These are phyloP conservation scores for Danio rerio DNA, from an alignment of 2,113 vertebrate species.

Conservation along the genomic window DNA sequence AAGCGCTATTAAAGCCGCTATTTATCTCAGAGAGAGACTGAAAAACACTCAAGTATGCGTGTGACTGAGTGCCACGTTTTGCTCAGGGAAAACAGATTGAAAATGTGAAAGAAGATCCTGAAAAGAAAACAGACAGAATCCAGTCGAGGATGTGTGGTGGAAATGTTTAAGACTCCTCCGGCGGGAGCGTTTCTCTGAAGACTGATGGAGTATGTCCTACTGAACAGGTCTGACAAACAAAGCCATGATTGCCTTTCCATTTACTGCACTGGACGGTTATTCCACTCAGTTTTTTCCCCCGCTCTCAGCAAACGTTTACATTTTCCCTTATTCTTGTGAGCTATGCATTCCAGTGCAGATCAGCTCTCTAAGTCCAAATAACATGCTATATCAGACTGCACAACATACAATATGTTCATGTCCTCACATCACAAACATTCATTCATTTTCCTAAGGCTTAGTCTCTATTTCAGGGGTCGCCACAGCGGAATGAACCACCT, in stretches of 20 bases:
- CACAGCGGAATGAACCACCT: too few relatives aligned
- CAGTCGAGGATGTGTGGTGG: constrained; percentile 44
- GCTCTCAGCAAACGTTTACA: constrained; percentile 30
- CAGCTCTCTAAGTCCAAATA: not conserved
- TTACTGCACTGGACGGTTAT: not conserved
- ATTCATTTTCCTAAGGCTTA: too few relatives aligned
- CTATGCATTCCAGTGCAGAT: constrained; percentile 16
- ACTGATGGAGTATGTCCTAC: constrained; percentile 44
- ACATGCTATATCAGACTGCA: not conserved
- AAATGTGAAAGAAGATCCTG: constrained; percentile 5
- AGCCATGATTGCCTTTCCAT: constrained; percentile 40
- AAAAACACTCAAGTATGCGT: not conserved
- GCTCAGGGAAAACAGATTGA: constrained; percentile 12
- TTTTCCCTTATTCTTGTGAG: not conserved
- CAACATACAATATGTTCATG: too few relatives aligned
- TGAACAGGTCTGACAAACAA: constrained; percentile 57
- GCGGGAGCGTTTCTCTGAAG: constrained; percentile 20
- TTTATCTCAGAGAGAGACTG: not conserved
- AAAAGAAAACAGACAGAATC: constrained; percentile 3
- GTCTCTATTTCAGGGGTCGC: too few relatives aligned
- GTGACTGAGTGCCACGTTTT: constrained; percentile 41
- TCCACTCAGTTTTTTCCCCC: not conserved
- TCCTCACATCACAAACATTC: too few relatives aligned
- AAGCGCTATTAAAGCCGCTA: constrained; percentile 16
- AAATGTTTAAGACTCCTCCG: constrained; percentile 47